Percentiles rank a stretch among this genome's conserved stretches.
These are phyloP conservation scores for Microdon myrmicae DNA, from an alignment of 2,888 invertebrate species.

Conservation along the genomic window DNA sequence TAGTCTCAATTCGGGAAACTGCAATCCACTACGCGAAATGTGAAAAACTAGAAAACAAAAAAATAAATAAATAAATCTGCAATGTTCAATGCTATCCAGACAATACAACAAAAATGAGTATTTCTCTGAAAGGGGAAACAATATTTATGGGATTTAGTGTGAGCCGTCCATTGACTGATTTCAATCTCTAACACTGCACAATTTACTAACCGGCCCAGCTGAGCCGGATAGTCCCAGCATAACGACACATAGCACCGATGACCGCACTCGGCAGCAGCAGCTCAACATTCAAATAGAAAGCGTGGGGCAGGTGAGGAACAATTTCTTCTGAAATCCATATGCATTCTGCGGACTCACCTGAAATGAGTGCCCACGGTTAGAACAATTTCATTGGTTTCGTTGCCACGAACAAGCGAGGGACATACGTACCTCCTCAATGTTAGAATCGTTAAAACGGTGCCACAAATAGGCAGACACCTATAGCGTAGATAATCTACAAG, in stretches of 20 bases:
- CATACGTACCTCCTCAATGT: slow-evolving; percentile 30
- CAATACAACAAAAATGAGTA: slow-evolving; percentile 16
- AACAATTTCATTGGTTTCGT: slow-evolving; percentile 15
- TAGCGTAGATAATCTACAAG: slow-evolving; percentile 39
- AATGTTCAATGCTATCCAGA: no score
- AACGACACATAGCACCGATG: slow-evolving; percentile 47
- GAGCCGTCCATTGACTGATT: slow-evolving; percentile 49
- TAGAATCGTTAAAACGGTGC: slow-evolving; percentile 35
- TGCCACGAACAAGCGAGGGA: slow-evolving; percentile 25
- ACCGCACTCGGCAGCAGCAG: slow-evolving; percentile 48
- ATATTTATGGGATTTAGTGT: slow-evolving; percentile 47
- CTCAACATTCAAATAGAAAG: slow-evolving; percentile 46
- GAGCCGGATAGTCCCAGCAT: slow-evolving; percentile 36
- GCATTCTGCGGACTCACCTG: slow-evolving; percentile 3
- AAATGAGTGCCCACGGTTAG: slow-evolving; percentile 9
- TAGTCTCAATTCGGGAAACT: no score
- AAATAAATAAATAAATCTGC: slow-evolving; percentile 21
- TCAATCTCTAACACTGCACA: slow-evolving; percentile 49
- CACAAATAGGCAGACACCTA: slow-evolving; percentile 41
- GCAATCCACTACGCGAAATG: no score
- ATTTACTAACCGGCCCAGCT: slow-evolving; percentile 20
- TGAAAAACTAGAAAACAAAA: no score
- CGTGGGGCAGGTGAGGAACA: slow-evolving; percentile 13
- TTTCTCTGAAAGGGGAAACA: slow-evolving; percentile 33
- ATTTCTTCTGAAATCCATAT: slow-evolving; percentile 30